These are phyloP conservation scores for Calameuta pallipes DNA, from an alignment of 2,888 invertebrate species.

Conservation along the genomic window DNA sequence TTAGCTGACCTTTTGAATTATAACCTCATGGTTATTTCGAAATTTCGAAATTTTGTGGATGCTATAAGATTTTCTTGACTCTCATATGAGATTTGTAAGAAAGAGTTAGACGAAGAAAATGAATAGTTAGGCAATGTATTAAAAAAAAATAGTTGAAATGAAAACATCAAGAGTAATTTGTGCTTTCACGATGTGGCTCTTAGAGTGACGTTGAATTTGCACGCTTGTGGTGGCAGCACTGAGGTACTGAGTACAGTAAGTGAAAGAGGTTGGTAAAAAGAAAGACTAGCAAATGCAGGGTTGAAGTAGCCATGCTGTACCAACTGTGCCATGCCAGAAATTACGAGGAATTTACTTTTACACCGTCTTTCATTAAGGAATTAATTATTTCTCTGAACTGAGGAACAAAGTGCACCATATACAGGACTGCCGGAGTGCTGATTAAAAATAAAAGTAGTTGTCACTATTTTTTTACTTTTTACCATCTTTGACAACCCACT, in stretches of 20 bases:
- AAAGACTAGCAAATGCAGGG: background rate
- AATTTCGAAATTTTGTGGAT: background rate
- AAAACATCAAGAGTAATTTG: conserved; percentile 6
- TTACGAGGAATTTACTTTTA: conserved; percentile 21
- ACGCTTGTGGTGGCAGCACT: background rate
- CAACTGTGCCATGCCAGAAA: background rate
- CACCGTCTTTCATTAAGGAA: conserved; percentile 36
- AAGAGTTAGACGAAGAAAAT: background rate
- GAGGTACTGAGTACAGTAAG: background rate
- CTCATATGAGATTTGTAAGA: too few relatives aligned
- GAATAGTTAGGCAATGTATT: background rate
- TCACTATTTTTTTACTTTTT: background rate
- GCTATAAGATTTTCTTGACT: too few relatives aligned
- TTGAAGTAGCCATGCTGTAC: background rate
- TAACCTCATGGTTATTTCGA: background rate
- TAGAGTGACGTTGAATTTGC: background rate
- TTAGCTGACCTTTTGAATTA: background rate
- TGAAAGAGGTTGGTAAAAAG: background rate
- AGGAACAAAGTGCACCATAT: conserved; percentile 9
- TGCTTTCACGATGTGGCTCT: background rate
- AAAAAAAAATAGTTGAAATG: background rate
- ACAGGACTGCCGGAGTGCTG: background rate
- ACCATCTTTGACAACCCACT: too few relatives aligned
- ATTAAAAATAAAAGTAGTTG: background rate
- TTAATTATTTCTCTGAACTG: conserved; percentile 32